phyloP scores from a whole-genome alignment of 2,888 invertebrate genomes.

The Amiota mariae region DNA sequence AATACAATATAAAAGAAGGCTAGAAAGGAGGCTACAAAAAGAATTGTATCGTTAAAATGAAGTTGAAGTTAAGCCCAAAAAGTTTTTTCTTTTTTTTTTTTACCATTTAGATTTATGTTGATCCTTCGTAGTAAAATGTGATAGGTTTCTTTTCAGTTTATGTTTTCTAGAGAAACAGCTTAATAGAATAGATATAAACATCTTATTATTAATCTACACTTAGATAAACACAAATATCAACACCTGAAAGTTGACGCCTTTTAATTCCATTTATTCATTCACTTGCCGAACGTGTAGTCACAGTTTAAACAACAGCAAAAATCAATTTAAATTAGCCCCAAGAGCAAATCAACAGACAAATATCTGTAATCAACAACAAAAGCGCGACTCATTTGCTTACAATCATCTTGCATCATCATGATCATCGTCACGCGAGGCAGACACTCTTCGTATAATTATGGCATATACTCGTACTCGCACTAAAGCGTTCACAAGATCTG shows the following conservation, averaged over 20 bases:
- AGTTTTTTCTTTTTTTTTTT: too few relatives aligned
- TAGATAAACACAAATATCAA: too few relatives aligned
- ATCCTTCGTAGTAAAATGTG: too few relatives aligned
- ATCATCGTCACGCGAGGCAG: not conserved
- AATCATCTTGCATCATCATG: not conserved
- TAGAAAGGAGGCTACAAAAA: too few relatives aligned
- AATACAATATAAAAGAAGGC: too few relatives aligned
- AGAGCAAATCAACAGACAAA: conserved; percentile 23
- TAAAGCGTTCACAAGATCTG: not conserved
- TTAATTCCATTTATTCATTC: not conserved
- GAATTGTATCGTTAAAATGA: too few relatives aligned
- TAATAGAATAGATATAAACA: too few relatives aligned
- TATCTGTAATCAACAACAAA: conserved; percentile 20
- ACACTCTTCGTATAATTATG: conserved; percentile 13
- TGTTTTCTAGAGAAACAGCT: too few relatives aligned
- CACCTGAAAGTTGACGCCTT: not conserved
- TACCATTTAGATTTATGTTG: too few relatives aligned
- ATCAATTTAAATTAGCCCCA: conserved; percentile 19
- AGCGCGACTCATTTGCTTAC: conserved; percentile 9
- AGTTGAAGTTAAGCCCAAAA: too few relatives aligned
- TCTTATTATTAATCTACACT: too few relatives aligned
- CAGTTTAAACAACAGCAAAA: conserved; percentile 9
- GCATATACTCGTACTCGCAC: not conserved
- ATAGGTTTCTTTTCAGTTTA: too few relatives aligned
- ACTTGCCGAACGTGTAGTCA: not conserved